Evolutionary conservation across 2,113 vertebrate species (phyloP).

Genomic region (Lophochroa leadbeateri): DNA sequence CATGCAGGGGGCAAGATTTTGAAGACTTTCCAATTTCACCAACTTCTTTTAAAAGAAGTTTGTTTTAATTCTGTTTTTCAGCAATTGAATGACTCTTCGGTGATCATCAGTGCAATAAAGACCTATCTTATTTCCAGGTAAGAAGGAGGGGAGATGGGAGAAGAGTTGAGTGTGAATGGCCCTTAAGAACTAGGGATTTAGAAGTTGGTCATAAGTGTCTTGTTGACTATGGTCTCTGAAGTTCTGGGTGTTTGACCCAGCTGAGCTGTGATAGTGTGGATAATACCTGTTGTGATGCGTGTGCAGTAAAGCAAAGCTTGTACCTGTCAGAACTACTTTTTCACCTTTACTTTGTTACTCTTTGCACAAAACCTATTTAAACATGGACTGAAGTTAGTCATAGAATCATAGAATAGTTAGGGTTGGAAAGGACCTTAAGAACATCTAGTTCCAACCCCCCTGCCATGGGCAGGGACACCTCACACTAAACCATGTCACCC

Average conservation of each 20-base stretch:
- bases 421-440: no score
- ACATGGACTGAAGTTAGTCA: not conserved
- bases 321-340: not conserved
- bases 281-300: not conserved
- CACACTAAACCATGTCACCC: no score
- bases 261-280: not conserved
- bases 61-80: constrained; percentile 63
- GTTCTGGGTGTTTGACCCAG: not conserved
- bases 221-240: not conserved
- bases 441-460: no score
- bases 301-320: not conserved
- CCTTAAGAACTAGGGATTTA: not conserved
- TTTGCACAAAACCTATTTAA: not conserved
- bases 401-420: no score
- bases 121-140: constrained; percentile 87
- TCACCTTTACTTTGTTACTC: not conserved
- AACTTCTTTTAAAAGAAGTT: not conserved
- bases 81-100: constrained; percentile 96
- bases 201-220: not conserved
- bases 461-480: no score
- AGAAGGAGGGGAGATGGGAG: constrained; percentile 34
- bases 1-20: not conserved
- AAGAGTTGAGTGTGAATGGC: not conserved
- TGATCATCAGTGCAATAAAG: constrained; percentile 94
- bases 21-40: not conserved